Conservation (phyloP, 2,797 vertebrate species). For the Mareca strepera region DNA sequence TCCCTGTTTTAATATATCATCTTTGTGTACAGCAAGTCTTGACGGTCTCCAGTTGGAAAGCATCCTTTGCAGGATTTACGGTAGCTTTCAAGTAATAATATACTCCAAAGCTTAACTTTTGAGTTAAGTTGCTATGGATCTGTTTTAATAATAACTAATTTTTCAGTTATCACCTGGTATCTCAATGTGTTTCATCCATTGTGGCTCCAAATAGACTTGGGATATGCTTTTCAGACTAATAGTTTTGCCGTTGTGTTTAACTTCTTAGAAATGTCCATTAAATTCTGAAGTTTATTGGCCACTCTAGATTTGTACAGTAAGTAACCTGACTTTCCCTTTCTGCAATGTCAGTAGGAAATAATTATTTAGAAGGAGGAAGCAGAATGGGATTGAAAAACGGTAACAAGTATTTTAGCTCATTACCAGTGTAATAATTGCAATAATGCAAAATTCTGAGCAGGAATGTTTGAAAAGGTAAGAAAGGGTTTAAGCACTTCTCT, state of each 20-base stretch:
- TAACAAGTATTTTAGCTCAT: constrained; percentile 41
- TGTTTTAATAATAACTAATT: not conserved
- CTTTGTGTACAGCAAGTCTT: not conserved
- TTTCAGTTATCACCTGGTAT: constrained; percentile 45
- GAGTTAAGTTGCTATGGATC: not conserved
- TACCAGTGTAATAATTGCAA: constrained; percentile 30
- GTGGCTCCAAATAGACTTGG: not conserved
- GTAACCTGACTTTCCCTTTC: not conserved
- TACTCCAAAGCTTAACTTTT: not conserved
- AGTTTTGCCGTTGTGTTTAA: constrained; percentile 32
- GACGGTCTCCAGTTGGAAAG: not conserved
- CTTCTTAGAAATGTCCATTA: not conserved
- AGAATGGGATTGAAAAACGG: constrained; percentile 29
- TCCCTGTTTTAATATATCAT: not conserved
- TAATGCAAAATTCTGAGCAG: constrained; percentile 44
- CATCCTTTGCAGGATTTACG: not conserved
- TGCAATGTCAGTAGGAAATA: constrained; percentile 15
- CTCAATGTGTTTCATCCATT: constrained; percentile 16
- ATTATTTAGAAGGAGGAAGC: constrained; percentile 5
- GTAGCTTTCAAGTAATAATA: not conserved
- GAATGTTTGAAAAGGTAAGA: constrained; percentile 40
- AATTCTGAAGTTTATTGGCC: constrained; percentile 27
- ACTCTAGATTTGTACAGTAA: constrained; percentile 41
- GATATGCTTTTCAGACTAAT: constrained; percentile 14
- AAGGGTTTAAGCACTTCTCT: constrained; percentile 37